These are phyloP conservation scores for Drosophila lacertosa DNA, from an alignment of 1,140 invertebrate genomes.

Conservation along the genomic window DNA sequence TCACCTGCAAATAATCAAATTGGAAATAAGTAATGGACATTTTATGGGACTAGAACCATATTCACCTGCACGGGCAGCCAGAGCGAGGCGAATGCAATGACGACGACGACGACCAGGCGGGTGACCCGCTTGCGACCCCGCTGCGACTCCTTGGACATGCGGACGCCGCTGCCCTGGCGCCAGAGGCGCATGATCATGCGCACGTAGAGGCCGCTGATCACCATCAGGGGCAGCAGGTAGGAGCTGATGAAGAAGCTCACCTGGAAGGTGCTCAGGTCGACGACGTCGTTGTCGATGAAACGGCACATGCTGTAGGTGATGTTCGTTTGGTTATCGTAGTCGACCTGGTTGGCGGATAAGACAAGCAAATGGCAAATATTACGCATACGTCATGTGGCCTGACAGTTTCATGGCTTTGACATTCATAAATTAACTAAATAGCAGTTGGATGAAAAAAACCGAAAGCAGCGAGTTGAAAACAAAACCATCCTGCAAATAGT, in stretches of 20 bases:
- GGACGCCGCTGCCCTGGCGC: constrained; percentile 90
- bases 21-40: no score
- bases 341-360: constrained; percentile 28
- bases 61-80: constrained; percentile 97
- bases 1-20: constrained; percentile 86
- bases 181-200: constrained; percentile 95
- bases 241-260: constrained; percentile 83
- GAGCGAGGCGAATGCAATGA: constrained; percentile 96
- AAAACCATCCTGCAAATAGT: constrained; percentile 39
- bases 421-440: constrained; percentile 32
- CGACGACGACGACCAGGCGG: constrained; percentile 95
- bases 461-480: no score
- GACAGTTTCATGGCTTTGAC: constrained; percentile 53
- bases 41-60: no score
- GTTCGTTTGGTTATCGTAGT: constrained; percentile 44
- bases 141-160: constrained; percentile 87
- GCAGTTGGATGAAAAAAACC: constrained; percentile 2
- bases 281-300: constrained; percentile 38
- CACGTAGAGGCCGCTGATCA: constrained; percentile 95
- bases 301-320: constrained; percentile 53
- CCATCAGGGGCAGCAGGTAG: constrained; percentile 91
- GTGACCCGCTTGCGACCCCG: constrained; percentile 96
- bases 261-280: constrained; percentile 60
- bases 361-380: constrained; percentile 33
- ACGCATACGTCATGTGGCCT: constrained; percentile 52